Base-by-base conservation (phyloP, 2,797 vertebrate genomes). In the Tapera naevia region DNA sequence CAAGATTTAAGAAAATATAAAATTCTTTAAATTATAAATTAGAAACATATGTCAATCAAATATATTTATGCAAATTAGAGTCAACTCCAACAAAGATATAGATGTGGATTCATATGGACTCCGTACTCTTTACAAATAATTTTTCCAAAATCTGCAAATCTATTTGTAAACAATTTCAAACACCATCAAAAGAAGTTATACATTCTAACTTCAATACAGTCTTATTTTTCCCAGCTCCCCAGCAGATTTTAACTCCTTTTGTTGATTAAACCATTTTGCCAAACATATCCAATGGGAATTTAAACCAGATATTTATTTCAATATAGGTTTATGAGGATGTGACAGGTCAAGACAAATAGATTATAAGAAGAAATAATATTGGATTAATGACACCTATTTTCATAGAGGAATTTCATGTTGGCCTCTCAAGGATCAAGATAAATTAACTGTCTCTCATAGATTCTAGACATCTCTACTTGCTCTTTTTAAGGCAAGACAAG, bases 281-380 rank as follows among this genome's bases (percentile, higher is more conserved):
- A 61, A 93, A 84, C n/a, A 76, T 48, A 54, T n/a, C 37, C 58
- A 74, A 35, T 45, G 39, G 69, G 89, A 91, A 80, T 84, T 74
- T 70, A 91, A 82, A 96, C 39, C 15, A 80, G 86, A 72, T 37
- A 30, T 17, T 72, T 80, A 76, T 70, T 91, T 94, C 80, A 78
- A 15, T 70, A 81, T 12, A 81, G 71, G 18, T 84, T 81, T 71
- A 18, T 73, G 32, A 91, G 25, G 53, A 37, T 50, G 18, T 39
- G 65, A 43, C 78, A 73, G 33, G 65, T 72, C 27, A 67, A 88
- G 56, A 50, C 16, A 92, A 93, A 94, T n/a, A 80, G n/a, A 76
- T 84, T 46, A 61, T 62, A 89, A 84, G 8, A 88, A 73, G 74
- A 54, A 54, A 73, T 74, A 82, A 45, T 60, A 48, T 12, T 75